Evolutionary conservation across 2,888 invertebrate species (phyloP).

Genomic region (Lepidonotus clava): DNA sequence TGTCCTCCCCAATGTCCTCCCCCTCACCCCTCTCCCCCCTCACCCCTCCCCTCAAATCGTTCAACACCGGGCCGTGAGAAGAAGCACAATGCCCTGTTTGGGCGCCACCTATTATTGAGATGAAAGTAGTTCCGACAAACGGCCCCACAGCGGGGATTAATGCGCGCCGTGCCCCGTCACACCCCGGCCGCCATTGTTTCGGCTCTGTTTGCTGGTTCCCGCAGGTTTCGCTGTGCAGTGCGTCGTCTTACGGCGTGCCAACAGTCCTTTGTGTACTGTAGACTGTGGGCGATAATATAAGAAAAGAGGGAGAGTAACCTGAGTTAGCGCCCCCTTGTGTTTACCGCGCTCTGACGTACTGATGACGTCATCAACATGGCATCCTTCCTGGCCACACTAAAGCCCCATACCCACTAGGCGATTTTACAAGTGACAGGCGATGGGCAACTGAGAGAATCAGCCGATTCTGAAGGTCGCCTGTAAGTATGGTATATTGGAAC

Average conservation of each 20-base stretch:
- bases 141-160: not conserved
- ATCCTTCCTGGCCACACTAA: too few species aligned
- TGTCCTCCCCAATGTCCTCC: not conserved
- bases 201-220: not conserved
- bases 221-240: not conserved
- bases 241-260: not conserved
- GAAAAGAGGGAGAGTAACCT: too few species aligned
- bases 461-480: too few species aligned
- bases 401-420: too few species aligned
- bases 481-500: too few species aligned
- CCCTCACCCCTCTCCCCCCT: not conserved
- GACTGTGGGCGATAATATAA: not conserved
- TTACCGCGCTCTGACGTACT: too few species aligned
- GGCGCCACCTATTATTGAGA: not conserved
- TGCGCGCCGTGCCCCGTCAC: not conserved
- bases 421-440: too few species aligned
- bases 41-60: not conserved
- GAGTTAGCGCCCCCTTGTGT: too few species aligned
- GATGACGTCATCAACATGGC: too few species aligned
- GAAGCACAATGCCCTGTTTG: not conserved
- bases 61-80: not conserved
- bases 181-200: not conserved
- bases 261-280: not conserved
- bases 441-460: too few species aligned
- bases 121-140: not conserved